These are phyloP conservation scores for Ericerus pela DNA, from an alignment of 1,140 invertebrate genomes.

Conservation along the genomic window DNA sequence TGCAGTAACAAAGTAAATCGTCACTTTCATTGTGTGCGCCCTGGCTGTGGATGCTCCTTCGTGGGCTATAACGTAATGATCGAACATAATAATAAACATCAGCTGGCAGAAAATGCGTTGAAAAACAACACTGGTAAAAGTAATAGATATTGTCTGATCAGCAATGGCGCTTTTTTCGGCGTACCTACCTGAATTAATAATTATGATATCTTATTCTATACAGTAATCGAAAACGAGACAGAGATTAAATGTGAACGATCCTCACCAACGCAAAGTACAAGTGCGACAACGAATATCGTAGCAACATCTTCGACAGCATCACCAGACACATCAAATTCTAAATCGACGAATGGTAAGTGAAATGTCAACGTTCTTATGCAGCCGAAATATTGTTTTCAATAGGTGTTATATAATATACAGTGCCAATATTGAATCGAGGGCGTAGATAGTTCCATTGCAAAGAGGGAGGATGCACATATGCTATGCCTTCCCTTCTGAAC, in stretches of 20 bases:
- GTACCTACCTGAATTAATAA: background rate
- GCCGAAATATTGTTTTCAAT: background rate
- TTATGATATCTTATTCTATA: background rate
- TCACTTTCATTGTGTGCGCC: slow-evolving; percentile 61
- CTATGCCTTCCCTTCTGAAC: too few relatives aligned
- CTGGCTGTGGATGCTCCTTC: slow-evolving; percentile 59
- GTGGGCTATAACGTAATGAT: slow-evolving; percentile 56
- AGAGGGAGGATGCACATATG: too few relatives aligned
- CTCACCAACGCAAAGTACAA: too few relatives aligned
- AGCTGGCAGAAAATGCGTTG: background rate
- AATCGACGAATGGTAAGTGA: slow-evolving; percentile 14
- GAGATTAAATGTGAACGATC: slow-evolving; percentile 4
- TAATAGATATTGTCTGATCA: background rate
- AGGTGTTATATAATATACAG: too few relatives aligned
- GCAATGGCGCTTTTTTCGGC: background rate
- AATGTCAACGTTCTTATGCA: background rate
- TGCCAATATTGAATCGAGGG: too few relatives aligned
- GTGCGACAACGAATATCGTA: too few relatives aligned
- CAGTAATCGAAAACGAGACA: background rate
- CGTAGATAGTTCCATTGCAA: too few relatives aligned
- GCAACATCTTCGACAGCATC: background rate
- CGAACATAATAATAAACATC: slow-evolving; percentile 50
- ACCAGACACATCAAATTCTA: background rate
- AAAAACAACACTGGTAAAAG: background rate
- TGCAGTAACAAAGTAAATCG: slow-evolving; percentile 49